These are phyloP conservation scores for Platysternon megacephalum DNA, from an alignment of 2,113 vertebrate species.

Conservation along the genomic window DNA sequence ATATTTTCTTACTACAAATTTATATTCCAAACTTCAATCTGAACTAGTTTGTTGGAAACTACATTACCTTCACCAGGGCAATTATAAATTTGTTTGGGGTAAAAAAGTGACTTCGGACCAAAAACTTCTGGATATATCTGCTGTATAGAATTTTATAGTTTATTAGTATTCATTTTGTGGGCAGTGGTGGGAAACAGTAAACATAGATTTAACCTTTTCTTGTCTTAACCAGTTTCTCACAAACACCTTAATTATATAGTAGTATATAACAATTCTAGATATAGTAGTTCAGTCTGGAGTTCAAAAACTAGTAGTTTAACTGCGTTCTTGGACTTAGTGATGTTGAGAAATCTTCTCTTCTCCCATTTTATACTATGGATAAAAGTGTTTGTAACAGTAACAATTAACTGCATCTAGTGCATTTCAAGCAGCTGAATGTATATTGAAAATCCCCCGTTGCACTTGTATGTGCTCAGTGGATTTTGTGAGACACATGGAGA, in stretches of 20 bases:
- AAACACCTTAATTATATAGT: neutral
- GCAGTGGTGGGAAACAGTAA: neutral
- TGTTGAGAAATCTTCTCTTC: neutral
- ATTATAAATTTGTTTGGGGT: neutral
- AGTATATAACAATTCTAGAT: neutral
- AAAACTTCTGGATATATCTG: neutral
- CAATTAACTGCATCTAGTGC: neutral
- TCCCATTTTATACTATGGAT: neutral
- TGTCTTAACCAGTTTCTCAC: neutral
- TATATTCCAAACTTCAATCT: neutral
- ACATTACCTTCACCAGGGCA: neutral
- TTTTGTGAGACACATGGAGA: neutral
- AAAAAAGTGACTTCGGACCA: neutral
- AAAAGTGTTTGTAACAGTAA: neutral
- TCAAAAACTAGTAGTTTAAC: neutral
- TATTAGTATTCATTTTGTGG: neutral
- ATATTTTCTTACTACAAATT: neutral
- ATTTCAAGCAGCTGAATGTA: neutral
- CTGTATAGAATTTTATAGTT: neutral
- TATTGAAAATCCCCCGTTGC: neutral
- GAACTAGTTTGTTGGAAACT: neutral
- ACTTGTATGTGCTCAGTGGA: fast-evolving
- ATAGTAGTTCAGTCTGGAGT: neutral
- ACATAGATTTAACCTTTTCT: neutral
- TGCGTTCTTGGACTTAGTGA: neutral